These are phyloP conservation scores for Leptinotarsa texana DNA, from an alignment of 1,140 invertebrate species.

Conservation along the genomic window DNA sequence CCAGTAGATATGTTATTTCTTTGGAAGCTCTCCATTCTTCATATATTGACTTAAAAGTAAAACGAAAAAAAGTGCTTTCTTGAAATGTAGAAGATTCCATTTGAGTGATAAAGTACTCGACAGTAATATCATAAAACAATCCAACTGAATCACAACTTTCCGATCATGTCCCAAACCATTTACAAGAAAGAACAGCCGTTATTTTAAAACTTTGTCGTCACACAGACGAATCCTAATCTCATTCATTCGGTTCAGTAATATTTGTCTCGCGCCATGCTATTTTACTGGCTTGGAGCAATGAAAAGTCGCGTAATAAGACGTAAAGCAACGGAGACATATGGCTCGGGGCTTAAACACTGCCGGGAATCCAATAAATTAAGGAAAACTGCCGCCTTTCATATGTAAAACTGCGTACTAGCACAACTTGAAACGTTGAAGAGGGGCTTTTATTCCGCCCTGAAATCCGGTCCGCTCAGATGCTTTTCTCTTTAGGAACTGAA, in stretches of 20 bases:
- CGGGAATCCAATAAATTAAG: constrained; percentile 44
- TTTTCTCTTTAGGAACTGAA: not conserved
- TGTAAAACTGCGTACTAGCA: constrained; percentile 45
- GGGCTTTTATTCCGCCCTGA: not conserved
- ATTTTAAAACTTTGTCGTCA: not conserved
- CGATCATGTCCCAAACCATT: not conserved
- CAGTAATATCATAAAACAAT: too few relatives aligned
- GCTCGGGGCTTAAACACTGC: constrained; percentile 40
- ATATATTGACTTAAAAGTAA: too few relatives aligned
- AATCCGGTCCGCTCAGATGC: not conserved
- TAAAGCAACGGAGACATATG: constrained; percentile 45
- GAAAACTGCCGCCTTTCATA: constrained; percentile 42
- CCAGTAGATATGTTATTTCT: too few relatives aligned
- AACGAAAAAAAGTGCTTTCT: too few relatives aligned
- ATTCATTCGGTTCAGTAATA: constrained; percentile 6
- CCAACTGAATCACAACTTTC: not conserved
- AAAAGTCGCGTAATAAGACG: constrained; percentile 46
- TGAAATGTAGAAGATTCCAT: too few relatives aligned
- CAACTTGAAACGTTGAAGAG: not conserved
- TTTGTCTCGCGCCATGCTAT: constrained; percentile 1
- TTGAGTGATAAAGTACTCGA: too few relatives aligned
- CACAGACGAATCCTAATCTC: constrained; percentile 1
- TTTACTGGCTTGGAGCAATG: constrained; percentile 29
- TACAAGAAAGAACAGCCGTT: not conserved
- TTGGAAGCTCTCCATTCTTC: too few relatives aligned